Base-by-base conservation (phyloP, 1,140 invertebrate species). In the Aphelenchoides besseyi region DNA sequence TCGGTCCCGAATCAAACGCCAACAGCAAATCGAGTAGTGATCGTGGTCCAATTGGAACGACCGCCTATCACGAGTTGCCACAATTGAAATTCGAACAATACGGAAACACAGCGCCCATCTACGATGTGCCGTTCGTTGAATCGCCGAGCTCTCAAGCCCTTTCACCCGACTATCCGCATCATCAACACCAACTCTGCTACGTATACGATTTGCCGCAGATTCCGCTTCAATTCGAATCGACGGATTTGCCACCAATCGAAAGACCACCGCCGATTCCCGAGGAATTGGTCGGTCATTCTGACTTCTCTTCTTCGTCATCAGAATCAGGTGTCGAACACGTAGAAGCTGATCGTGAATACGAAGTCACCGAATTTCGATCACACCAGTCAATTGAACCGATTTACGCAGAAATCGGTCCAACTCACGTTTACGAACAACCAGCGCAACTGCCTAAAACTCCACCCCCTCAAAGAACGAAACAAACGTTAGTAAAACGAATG, bases 81-180 rank as follows among this genome's bases (percentile, higher is more conserved):
- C 55, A 59, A 33, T 8, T 59, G 5, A 59, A 18, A 5, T 8
- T 8, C 18, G 55, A 59, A 16, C 55, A 59, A 33, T 59, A 59
- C 18, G 55, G 55, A 33, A 59, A 59, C 5, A 12, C 55, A 8
- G 26, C 55, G 5, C 55, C 55, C 5, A 33, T 41, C n/a, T 41
- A 41, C n/a, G 37, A 41, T n/a, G 37, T 59, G 5, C 5, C 18
- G 5, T 18, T 8, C 18, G 37, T 5, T n/a, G 55, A 33, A 12
- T 66, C 63, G 2, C 30, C 63, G 63, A 29, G 32, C n/a, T 66
- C 63, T 18, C 63, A 66, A 53, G 63, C 63, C 16, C 16, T 66
- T 37, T 66, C 63, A 29, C 63, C 63, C 1, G 63, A 66, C 36
- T 36, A 8, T 23, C 41, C 41, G 41, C 41, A 48, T 12, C 41